phyloP scores from a whole-genome alignment of 2,888 invertebrate species.

The Melieria crassipennis region DNA sequence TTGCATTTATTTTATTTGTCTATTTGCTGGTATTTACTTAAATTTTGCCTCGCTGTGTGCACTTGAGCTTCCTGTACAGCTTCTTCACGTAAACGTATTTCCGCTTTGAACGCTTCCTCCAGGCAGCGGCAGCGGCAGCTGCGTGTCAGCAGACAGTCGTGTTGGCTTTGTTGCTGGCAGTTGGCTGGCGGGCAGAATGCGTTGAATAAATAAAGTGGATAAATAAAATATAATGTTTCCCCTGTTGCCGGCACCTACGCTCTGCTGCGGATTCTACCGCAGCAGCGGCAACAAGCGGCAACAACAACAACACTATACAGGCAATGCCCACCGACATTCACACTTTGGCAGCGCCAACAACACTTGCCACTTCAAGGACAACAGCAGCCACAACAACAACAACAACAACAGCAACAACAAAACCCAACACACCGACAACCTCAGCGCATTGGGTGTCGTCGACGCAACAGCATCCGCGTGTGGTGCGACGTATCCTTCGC shows the following conservation, averaged over 20 bases:
- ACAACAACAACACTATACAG: background rate
- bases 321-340: slow-evolving; percentile 27
- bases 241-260: slow-evolving; percentile 41
- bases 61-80: too few relatives aligned
- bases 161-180: slow-evolving; percentile 1
- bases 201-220: slow-evolving; percentile 44
- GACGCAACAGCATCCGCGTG: too few relatives aligned
- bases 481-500: slow-evolving; percentile 34
- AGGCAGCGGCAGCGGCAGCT: background rate
- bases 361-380: slow-evolving; percentile 9
- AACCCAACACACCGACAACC: background rate
- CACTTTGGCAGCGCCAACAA: slow-evolving; percentile 20
- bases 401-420: slow-evolving; percentile 15
- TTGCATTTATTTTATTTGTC: too few relatives aligned
- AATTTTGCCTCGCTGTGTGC: too few relatives aligned
- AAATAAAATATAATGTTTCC: slow-evolving; percentile 45
- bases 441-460: too few relatives aligned
- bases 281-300: slow-evolving; percentile 8
- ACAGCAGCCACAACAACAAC: slow-evolving; percentile 12
- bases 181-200: background rate
- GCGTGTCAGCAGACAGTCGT: background rate
- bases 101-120: too few relatives aligned
- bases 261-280: background rate
- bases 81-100: too few relatives aligned
- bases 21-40: too few relatives aligned